phyloP scores from a whole-genome alignment of 2,888 invertebrate genomes.

The Parochlus steinenii region DNA sequence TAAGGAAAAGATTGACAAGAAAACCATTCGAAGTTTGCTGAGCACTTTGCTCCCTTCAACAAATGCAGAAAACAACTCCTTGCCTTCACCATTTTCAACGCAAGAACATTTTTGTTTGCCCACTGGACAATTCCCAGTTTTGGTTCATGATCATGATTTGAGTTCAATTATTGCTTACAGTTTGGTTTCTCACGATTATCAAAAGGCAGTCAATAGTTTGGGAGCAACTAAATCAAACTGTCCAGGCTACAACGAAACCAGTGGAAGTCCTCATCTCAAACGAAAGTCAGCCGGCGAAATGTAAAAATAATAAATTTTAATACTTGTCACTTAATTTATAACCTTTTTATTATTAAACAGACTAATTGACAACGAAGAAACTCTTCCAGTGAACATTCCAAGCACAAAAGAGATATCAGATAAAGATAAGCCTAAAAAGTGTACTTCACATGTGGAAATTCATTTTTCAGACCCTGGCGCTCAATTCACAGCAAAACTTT shows the following conservation, averaged over 20 bases:
- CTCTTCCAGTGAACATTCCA: too few relatives aligned
- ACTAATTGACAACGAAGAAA: too few relatives aligned
- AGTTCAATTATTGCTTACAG: constrained; percentile 77
- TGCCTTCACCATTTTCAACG: constrained; percentile 41
- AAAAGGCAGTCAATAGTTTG: constrained; percentile 37
- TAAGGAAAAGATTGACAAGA: constrained; percentile 34
- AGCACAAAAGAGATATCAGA: constrained; percentile 19
- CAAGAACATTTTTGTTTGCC: constrained; percentile 57
- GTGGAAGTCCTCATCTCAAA: constrained; percentile 24
- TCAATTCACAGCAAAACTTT: constrained; percentile 78
- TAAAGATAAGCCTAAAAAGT: constrained; percentile 24
- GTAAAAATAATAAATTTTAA: too few relatives aligned
- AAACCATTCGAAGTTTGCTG: constrained; percentile 47
- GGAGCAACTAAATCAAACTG: constrained; percentile 14
- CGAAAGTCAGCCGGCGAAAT: too few relatives aligned
- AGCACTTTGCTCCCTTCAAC: constrained; percentile 47
- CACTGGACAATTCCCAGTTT: constrained; percentile 42
- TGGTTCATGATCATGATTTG: constrained; percentile 63
- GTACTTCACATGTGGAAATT: constrained; percentile 35
- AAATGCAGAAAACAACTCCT: constrained; percentile 25
- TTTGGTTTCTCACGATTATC: constrained; percentile 54
- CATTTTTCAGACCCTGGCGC: constrained; percentile 44
- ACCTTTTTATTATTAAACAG: too few relatives aligned
- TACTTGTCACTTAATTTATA: too few relatives aligned
- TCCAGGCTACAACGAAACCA: constrained; percentile 15